These are phyloP conservation scores for Saccostrea echinata DNA, from an alignment of 1,140 invertebrate genomes.

Conservation along the genomic window DNA sequence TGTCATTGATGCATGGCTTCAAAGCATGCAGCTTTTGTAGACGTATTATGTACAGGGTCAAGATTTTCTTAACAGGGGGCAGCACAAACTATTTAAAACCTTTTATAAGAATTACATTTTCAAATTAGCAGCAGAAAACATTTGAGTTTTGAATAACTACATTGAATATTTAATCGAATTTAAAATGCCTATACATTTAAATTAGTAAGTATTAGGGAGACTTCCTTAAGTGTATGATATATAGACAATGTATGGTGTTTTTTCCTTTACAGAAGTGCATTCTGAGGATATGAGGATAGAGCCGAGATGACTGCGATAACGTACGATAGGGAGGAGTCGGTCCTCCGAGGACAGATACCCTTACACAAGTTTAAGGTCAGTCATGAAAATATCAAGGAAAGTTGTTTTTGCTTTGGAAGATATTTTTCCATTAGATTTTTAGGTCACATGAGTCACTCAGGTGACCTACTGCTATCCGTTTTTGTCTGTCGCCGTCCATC, in stretches of 20 bases:
- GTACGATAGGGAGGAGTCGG: constrained; percentile 43
- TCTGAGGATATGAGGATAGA: neutral
- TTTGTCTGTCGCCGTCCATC: too few relatives aligned
- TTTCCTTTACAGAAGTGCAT: neutral
- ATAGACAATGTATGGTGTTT: too few relatives aligned
- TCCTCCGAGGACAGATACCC: constrained; percentile 44
- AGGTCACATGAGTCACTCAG: too few relatives aligned
- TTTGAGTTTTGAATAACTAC: too few relatives aligned
- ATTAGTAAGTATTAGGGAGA: too few relatives aligned
- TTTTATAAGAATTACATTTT: neutral
- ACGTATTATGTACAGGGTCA: neutral
- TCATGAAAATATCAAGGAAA: neutral
- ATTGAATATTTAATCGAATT: too few relatives aligned
- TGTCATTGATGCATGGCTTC: neutral
- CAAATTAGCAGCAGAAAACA: too few relatives aligned
- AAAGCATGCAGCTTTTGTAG: neutral
- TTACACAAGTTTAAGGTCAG: constrained; percentile 39
- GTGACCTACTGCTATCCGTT: too few relatives aligned
- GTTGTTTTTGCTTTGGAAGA: neutral
- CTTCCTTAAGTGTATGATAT: too few relatives aligned
- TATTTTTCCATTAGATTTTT: neutral
- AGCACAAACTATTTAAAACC: neutral
- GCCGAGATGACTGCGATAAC: constrained; percentile 32
- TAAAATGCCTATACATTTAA: too few relatives aligned
- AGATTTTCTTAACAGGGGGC: neutral